Conservation (phyloP, 2,797 vertebrate species). For the Pyrrhura leucotis region DNA sequence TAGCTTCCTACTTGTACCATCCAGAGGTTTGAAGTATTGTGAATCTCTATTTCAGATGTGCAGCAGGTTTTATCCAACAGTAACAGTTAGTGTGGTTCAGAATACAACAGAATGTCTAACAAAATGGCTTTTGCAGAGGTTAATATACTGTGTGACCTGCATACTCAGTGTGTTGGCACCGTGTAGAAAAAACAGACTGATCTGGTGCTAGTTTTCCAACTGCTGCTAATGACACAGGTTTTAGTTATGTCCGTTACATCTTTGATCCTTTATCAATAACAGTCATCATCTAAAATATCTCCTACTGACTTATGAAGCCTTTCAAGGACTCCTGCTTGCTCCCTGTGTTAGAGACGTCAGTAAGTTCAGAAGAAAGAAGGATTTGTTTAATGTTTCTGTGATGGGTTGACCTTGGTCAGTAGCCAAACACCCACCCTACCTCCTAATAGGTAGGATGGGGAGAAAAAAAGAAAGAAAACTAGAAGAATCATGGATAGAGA, state of each 20-base stretch:
- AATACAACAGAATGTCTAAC: background rate
- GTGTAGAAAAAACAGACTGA: background rate
- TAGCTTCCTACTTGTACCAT: background rate
- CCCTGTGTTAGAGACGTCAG: background rate
- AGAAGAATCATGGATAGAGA: background rate
- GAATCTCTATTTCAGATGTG: background rate
- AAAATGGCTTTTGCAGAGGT: background rate
- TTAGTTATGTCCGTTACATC: background rate
- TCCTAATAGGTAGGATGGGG: background rate
- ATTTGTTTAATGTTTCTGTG: background rate
- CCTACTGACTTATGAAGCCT: background rate
- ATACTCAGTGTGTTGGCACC: background rate
- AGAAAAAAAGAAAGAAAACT: background rate
- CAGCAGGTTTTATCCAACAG: background rate
- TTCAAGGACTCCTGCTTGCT: background rate
- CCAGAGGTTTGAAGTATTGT: background rate
- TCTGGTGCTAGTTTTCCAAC: background rate
- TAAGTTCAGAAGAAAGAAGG: background rate
- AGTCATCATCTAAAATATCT: background rate
- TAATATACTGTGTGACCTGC: accelerated
- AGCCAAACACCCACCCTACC: background rate
- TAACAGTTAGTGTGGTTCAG: background rate
- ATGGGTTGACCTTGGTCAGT: accelerated
- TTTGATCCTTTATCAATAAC: background rate
- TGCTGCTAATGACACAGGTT: background rate